Percentiles rank a stretch among this genome's conserved stretches.
Evolutionary conservation across 2,797 vertebrate species (phyloP).

Genomic region (Artibeus jamaicensis): DNA sequence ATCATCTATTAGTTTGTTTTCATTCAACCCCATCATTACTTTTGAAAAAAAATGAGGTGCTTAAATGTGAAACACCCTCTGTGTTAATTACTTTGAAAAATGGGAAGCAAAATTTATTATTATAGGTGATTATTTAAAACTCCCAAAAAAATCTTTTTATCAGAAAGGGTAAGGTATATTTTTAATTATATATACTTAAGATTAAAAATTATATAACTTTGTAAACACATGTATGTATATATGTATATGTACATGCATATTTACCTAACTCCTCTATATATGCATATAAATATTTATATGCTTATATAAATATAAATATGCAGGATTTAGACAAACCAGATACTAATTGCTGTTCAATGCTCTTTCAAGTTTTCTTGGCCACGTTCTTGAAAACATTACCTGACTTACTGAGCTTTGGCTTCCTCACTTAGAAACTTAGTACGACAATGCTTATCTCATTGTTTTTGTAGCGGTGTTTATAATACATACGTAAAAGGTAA

Average conservation of each 20-base stretch:
- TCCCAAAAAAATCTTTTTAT: not conserved
- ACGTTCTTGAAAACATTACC: not conserved
- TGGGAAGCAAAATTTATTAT: not conserved
- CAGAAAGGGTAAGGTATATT: not conserved
- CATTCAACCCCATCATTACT: slow-evolving; percentile 14
- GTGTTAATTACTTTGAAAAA: not conserved
- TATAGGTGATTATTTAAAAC: not conserved
- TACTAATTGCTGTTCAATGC: not conserved
- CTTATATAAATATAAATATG: not conserved
- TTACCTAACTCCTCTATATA: not conserved
- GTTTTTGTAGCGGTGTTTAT: not conserved
- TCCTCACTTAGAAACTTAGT: not conserved
- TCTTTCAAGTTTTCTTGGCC: not conserved
- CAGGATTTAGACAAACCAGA: not conserved
- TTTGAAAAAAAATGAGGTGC: not conserved
- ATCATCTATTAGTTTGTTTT: slow-evolving; percentile 1
- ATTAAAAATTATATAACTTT: not conserved
- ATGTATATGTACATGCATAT: not conserved
- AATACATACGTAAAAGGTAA: not conserved
- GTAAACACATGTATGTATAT: not conserved
- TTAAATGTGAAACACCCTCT: slow-evolving; percentile 6
- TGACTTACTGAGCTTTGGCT: not conserved
- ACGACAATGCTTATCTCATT: not conserved
- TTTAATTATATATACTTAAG: not conserved
- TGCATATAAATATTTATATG: not conserved